These are phyloP conservation scores for Eueides isabella DNA, from an alignment of 1,140 invertebrate species.

Conservation along the genomic window DNA sequence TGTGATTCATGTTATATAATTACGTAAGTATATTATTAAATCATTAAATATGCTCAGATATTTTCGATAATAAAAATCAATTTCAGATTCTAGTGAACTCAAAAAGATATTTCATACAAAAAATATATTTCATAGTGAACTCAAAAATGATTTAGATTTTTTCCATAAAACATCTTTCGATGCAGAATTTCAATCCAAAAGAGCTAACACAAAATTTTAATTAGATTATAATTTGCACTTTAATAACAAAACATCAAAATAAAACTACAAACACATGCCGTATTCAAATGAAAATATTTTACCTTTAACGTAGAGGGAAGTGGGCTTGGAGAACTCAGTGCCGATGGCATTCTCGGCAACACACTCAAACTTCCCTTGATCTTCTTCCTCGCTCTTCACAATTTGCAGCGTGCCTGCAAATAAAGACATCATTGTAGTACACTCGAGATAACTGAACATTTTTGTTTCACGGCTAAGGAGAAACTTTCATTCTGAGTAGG, in stretches of 20 bases:
- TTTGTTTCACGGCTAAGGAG: constrained; percentile 12
- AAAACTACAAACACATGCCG: not conserved
- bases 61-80: too few relatives aligned
- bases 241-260: not conserved
- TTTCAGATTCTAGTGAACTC: not conserved
- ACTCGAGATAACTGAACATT: constrained; percentile 12
- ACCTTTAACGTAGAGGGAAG: constrained; percentile 97
- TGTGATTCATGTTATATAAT: not conserved
- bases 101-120: not conserved
- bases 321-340: constrained; percentile 95
- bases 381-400: constrained; percentile 92
- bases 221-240: not conserved
- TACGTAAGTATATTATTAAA: too few relatives aligned
- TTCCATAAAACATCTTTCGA: too few relatives aligned
- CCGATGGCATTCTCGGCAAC: constrained; percentile 95
- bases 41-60: too few relatives aligned
- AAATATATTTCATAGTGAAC: not conserved
- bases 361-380: constrained; percentile 97
- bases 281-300: constrained; percentile 55
- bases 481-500: constrained; percentile 11
- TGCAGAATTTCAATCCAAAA: too few relatives aligned
- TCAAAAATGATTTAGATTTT: not conserved
- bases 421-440: constrained; percentile 30
- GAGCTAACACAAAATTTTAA: too few relatives aligned
- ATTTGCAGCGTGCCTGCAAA: constrained; percentile 95